phyloP scores from a whole-genome alignment of 1,140 invertebrate species.

The Cydia pomonella region DNA sequence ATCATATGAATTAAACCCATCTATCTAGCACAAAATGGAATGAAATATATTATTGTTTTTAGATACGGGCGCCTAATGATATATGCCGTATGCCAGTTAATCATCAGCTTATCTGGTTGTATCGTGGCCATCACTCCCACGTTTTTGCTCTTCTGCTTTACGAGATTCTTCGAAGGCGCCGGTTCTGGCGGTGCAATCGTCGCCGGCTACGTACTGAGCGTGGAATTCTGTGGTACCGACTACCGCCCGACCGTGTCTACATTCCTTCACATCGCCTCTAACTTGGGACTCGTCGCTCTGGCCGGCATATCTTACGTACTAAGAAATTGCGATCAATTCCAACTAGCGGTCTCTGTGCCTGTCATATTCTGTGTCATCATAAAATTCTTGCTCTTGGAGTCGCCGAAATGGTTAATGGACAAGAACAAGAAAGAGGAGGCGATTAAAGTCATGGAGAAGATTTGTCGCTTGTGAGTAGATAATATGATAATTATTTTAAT shows the following conservation, averaged over 20 bases:
- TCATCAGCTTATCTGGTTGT: conserved; percentile 50
- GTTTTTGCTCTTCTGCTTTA: conserved; percentile 44
- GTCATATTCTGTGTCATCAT: conserved; percentile 50
- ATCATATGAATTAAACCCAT: not conserved
- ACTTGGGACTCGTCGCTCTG: conserved; percentile 57
- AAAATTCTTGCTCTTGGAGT: conserved; percentile 57
- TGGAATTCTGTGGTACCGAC: conserved; percentile 54
- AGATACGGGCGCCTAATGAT: conserved; percentile 57
- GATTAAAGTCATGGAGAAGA: conserved; percentile 51
- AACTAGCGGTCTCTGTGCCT: conserved; percentile 60
- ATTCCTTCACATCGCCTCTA: conserved; percentile 57
- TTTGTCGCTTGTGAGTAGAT: conserved; percentile 61
- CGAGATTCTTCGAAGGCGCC: conserved; percentile 58
- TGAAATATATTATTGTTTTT: conserved; percentile 34
- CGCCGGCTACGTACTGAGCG: conserved; percentile 53
- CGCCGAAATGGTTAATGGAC: conserved; percentile 68
- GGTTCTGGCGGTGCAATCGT: conserved; percentile 61
- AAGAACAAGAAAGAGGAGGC: conserved; percentile 50
- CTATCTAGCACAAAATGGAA: not conserved
- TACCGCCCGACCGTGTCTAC: conserved; percentile 60
- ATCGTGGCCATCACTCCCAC: conserved; percentile 54
- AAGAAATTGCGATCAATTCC: conserved; percentile 57
- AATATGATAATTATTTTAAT: too few relatives aligned
- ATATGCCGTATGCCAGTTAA: conserved; percentile 46
- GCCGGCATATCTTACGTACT: conserved; percentile 62